phyloP scores from a whole-genome alignment of 2,113 vertebrate genomes.

The Hippoglossus stenolepis region DNA sequence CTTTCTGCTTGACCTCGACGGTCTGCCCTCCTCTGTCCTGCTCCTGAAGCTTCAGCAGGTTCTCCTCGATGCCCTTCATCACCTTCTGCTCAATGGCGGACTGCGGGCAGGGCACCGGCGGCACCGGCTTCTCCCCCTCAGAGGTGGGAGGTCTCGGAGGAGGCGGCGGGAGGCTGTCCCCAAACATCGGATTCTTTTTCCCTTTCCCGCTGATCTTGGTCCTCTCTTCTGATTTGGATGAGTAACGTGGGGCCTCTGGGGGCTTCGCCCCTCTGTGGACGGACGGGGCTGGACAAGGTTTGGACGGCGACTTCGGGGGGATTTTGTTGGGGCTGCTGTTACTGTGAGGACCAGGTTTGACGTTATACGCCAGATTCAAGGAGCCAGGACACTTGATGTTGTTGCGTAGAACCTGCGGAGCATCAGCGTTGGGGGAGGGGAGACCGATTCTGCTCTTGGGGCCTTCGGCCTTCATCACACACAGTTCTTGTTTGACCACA shows the following conservation, averaged over 20 bases:
- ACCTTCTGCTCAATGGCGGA: conserved; percentile 97
- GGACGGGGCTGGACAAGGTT: conserved; percentile 72
- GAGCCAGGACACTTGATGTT: conserved; percentile 85
- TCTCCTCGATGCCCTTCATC: conserved; percentile 98
- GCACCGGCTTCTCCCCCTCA: conserved; percentile 64
- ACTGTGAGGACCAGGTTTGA: conserved; percentile 83
- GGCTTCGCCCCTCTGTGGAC: conserved; percentile 74
- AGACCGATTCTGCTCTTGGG: conserved; percentile 84
- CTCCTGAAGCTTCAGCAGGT: conserved; percentile 91
- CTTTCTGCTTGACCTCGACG: conserved; percentile 89
- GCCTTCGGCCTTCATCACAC: conserved; percentile 83
- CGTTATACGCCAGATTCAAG: conserved; percentile 77
- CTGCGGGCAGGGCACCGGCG: conserved; percentile 74
- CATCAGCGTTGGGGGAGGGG: conserved; percentile 80
- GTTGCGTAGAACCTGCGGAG: conserved; percentile 80
- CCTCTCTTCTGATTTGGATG: conserved; percentile 82
- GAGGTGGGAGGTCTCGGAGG: conserved; percentile 70
- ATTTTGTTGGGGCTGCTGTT: conserved; percentile 89
- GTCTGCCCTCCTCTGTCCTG: conserved; percentile 83
- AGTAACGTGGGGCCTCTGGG: conserved; percentile 72
- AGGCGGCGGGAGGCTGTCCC: conserved; percentile 81
- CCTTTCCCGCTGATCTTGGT: conserved; percentile 80
- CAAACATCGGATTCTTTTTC: conserved; percentile 80
- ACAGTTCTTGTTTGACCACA: conserved; percentile 80
- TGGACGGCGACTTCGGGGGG: conserved; percentile 90